Conservation (phyloP, 2,888 invertebrate genomes). For the Luffia ferchaultella region DNA sequence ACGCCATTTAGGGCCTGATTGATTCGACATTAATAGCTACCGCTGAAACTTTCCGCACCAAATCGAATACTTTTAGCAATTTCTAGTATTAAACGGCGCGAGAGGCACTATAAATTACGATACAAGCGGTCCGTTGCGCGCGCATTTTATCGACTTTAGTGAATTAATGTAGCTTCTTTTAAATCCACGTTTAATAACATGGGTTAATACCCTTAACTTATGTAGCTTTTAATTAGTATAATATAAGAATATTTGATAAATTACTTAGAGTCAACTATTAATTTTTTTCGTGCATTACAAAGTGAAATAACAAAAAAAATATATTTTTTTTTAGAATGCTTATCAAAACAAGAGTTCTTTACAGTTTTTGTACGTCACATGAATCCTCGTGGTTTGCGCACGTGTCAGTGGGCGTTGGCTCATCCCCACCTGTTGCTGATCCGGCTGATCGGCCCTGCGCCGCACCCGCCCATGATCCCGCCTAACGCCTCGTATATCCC, state of each 20-base stretch:
- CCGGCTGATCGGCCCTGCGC: conserved; percentile 53
- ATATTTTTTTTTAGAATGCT: no score
- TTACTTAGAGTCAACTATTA: no score
- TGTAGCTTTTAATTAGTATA: no score
- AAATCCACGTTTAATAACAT: no score
- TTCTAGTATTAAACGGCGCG: conserved; percentile 35
- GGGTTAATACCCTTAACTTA: no score
- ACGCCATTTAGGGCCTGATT: conserved; percentile 36
- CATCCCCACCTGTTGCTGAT: conserved; percentile 67
- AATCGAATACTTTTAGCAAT: conserved; percentile 46
- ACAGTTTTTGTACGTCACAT: no score
- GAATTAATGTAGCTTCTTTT: not conserved
- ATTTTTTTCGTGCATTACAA: no score
- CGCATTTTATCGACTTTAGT: not conserved
- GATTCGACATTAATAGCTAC: conserved; percentile 52
- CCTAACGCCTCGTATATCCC: conserved; percentile 44
- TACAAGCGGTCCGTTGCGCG: not conserved
- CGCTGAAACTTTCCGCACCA: conserved; percentile 29
- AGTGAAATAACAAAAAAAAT: no score
- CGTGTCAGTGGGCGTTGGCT: conserved; percentile 50
- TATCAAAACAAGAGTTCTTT: no score
- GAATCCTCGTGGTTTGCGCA: no score
- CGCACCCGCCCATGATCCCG: conserved; percentile 20
- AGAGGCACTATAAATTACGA: conserved; percentile 4
- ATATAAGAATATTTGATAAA: no score